These are phyloP conservation scores for Coecobrya sp. DNA, from an alignment of 2,888 invertebrate genomes.

Conservation along the genomic window DNA sequence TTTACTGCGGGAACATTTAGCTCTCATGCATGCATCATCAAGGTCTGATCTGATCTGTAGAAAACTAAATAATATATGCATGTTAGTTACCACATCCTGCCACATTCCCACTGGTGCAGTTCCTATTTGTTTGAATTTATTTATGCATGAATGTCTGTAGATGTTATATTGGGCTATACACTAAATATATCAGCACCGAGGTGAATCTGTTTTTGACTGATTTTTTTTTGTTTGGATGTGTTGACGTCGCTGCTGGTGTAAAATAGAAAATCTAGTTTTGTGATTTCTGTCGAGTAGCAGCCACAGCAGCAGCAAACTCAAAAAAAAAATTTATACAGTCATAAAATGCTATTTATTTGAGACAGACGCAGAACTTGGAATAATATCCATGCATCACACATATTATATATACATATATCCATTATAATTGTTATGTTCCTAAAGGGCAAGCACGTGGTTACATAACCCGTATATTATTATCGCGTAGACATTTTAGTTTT, in stretches of 20 bases:
- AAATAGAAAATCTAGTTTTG: conserved; percentile 27
- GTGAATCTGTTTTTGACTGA: conserved; percentile 31
- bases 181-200: neutral
- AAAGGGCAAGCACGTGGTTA: conserved; percentile 76
- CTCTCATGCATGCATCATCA: neutral
- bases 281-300: conserved; percentile 13
- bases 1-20: neutral
- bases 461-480: neutral
- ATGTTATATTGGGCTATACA: too few species aligned
- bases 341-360: neutral
- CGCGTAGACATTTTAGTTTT: neutral
- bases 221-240: conserved; percentile 7
- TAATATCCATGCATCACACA: conserved; percentile 1
- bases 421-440: neutral
- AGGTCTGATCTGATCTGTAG: conserved; percentile 1
- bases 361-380: too few species aligned
- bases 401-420: too few species aligned
- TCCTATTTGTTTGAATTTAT: neutral
- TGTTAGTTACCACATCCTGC: neutral
- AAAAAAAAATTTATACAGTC: neutral
- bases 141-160: conserved; percentile 8
- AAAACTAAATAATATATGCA: neutral
- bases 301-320: neutral
- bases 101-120: conserved; percentile 40
- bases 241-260: neutral